phyloP scores from a whole-genome alignment of 2,888 invertebrate species.

The Ethmia dodecea region DNA sequence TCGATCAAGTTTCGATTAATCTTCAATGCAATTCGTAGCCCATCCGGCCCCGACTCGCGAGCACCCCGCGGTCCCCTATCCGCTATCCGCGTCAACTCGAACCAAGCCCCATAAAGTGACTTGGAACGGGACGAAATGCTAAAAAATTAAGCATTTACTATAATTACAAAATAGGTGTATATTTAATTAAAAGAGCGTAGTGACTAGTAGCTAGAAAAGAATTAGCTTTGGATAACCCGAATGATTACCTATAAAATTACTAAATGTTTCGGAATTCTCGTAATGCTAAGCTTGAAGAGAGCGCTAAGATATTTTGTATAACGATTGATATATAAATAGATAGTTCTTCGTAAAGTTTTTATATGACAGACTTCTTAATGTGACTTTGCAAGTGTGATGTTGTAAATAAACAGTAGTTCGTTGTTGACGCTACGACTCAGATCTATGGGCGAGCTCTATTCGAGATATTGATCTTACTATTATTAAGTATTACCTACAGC shows the following conservation, averaged over 20 bases:
- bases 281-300: slow-evolving; percentile 60
- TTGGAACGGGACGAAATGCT: slow-evolving; percentile 45
- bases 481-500: slow-evolving; percentile 30
- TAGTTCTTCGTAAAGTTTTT: slow-evolving; percentile 68
- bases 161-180: slow-evolving; percentile 44
- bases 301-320: slow-evolving; percentile 72
- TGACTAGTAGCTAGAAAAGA: slow-evolving; percentile 54
- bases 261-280: slow-evolving; percentile 43
- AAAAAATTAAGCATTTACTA: slow-evolving; percentile 61
- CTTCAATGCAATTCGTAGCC: no score
- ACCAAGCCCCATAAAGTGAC: slow-evolving; percentile 25
- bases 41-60: slow-evolving; percentile 9
- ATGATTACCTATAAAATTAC: slow-evolving; percentile 26
- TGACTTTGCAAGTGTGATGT: slow-evolving; percentile 74
- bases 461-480: slow-evolving; percentile 34
- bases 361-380: slow-evolving; percentile 69
- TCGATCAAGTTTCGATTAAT: background rate
- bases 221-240: slow-evolving; percentile 42
- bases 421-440: slow-evolving; percentile 31
- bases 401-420: slow-evolving; percentile 56
- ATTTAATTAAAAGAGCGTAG: slow-evolving; percentile 53
- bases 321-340: slow-evolving; percentile 62
- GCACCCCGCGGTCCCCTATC: slow-evolving; percentile 4
- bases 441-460: slow-evolving; percentile 35
- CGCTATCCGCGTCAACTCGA: slow-evolving; percentile 21